These are phyloP conservation scores for Acrobasis suavella DNA, from an alignment of 2,888 invertebrate genomes.

Conservation along the genomic window DNA sequence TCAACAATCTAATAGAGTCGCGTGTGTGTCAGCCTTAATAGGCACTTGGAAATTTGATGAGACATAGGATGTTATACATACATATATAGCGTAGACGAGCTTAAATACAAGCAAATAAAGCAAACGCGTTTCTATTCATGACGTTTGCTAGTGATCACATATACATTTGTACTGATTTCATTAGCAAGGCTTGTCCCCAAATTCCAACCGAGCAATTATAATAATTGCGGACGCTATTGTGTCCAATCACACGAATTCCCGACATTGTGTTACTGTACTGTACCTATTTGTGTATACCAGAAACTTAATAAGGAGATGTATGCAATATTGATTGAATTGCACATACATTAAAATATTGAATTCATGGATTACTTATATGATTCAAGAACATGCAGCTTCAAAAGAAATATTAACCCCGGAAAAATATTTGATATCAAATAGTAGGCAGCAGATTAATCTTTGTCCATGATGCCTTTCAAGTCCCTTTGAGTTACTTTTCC, in stretches of 20 bases:
- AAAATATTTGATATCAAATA: not conserved
- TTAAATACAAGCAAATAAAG: not conserved
- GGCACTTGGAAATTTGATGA: not conserved
- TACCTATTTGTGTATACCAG: not conserved
- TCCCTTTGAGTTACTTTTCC: slow-evolving; percentile 2
- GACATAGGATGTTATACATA: not conserved
- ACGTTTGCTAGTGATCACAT: not conserved
- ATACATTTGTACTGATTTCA: not conserved
- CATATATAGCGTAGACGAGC: not conserved
- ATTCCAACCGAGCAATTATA: not conserved
- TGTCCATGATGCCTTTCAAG: slow-evolving; percentile 5
- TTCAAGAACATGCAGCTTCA: not conserved
- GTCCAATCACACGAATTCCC: not conserved
- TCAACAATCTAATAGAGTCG: slow-evolving; percentile 1
- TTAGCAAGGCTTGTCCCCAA: not conserved
- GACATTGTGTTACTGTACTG: not conserved
- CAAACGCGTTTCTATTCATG: not conserved
- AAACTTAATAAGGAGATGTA: not conserved
- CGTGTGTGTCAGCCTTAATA: not conserved
- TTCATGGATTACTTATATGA: no score
- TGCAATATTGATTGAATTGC: no score
- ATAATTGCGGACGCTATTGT: not conserved
- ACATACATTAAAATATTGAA: no score
- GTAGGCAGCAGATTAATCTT: not conserved
- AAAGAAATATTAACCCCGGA: not conserved